Base-by-base conservation (phyloP, 2,888 invertebrate species). In the Aethes cnicana region DNA sequence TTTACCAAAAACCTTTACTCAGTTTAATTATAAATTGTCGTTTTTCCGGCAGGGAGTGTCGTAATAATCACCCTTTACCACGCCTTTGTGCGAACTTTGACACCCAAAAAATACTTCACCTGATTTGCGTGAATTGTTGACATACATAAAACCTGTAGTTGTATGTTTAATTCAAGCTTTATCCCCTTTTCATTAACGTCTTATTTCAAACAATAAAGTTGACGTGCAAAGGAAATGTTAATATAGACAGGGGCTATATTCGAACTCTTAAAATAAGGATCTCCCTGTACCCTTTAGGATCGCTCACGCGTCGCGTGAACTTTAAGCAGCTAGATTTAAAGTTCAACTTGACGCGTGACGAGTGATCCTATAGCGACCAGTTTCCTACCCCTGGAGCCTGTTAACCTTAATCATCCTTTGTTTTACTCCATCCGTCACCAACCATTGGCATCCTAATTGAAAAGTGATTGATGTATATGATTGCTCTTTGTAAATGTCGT, bases 241-340 rank as follows among this genome's bases (percentile, higher is more conserved):
- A 64, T 67, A 63, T 69, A 71, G 69, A 63, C 72, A 64, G 66
- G 72, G n/a, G n/a, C n/a, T n/a, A n/a, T n/a, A n/a, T n/a, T n/a
- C n/a, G n/a, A n/a, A n/a, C n/a, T n/a, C n/a, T n/a, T n/a, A n/a
- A n/a, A n/a, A n/a, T n/a, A n/a, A n/a, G n/a, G n/a, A n/a, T n/a
- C n/a, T n/a, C n/a, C n/a, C n/a, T n/a, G n/a, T n/a, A n/a, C n/a
- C n/a, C n/a, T n/a, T n/a, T n/a, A n/a, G n/a, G n/a, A n/a, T n/a
- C n/a, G n/a, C n/a, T n/a, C n/a, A n/a, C n/a, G n/a, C n/a, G n/a
- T n/a, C n/a, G n/a, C n/a, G n/a, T n/a, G n/a, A n/a, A n/a, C n/a
- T n/a, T n/a, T n/a, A n/a, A n/a, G n/a, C n/a, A n/a, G n/a, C n/a
- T n/a, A n/a, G n/a, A n/a, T n/a, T n/a, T n/a, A n/a, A n/a, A n/a